A percentile compares a stretch with the other conserved stretches of the same genome.
These are phyloP conservation scores for Aphodius granarius DNA, from an alignment of 2,888 invertebrate species.

Conservation along the genomic window DNA sequence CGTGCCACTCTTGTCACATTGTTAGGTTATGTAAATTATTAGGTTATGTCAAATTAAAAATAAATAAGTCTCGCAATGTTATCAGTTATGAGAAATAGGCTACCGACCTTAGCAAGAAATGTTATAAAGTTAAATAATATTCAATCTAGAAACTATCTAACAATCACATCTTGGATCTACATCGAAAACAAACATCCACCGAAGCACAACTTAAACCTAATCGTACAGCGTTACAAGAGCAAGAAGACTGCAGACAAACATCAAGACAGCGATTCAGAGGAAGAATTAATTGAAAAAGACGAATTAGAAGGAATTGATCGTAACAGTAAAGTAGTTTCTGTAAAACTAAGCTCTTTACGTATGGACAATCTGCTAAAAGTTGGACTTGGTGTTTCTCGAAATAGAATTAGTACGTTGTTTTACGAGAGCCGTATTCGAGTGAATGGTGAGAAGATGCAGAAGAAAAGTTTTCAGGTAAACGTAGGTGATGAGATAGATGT, in stretches of 20 bases:
- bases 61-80: not conserved
- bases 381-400: slow-evolving; percentile 71
- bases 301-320: slow-evolving; percentile 56
- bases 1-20: not conserved
- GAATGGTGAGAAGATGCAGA: slow-evolving; percentile 74
- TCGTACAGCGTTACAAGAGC: slow-evolving; percentile 35
- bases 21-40: not conserved
- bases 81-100: not conserved
- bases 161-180: not conserved
- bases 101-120: not conserved
- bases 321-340: slow-evolving; percentile 67
- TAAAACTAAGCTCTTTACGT: slow-evolving; percentile 67
- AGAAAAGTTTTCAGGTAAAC: slow-evolving; percentile 71
- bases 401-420: slow-evolving; percentile 78
- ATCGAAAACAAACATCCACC: not conserved
- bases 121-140: not conserved
- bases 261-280: slow-evolving; percentile 54
- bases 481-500: slow-evolving; percentile 78
- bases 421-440: slow-evolving; percentile 80
- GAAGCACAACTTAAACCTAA: slow-evolving; percentile 16
- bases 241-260: slow-evolving; percentile 37
- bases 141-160: not conserved
- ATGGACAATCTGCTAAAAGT: slow-evolving; percentile 71
- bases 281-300: slow-evolving; percentile 57
- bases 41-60: not conserved